Evolutionary conservation across 1,140 invertebrate species (phyloP).

Genomic region (Holcopasites calliopsidis): DNA sequence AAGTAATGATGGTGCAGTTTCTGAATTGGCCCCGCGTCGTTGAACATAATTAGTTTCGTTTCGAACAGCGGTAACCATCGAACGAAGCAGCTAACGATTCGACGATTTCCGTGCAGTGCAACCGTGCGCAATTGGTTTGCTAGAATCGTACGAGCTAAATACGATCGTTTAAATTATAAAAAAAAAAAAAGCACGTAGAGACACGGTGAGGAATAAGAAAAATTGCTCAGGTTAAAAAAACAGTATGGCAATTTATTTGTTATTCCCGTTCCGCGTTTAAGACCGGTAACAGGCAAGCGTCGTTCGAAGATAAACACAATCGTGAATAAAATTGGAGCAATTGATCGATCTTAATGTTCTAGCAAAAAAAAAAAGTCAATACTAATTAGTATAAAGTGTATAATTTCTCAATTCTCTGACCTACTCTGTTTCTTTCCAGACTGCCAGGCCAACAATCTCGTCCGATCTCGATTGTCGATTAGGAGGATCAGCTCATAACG

Average conservation of each 20-base stretch:
- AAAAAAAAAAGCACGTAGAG: no score
- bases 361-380: background rate
- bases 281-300: background rate
- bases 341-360: no score
- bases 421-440: no score
- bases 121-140: background rate
- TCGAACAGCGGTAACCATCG: background rate
- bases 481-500: slow-evolving; percentile 44
- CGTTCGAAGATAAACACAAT: background rate
- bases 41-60: slow-evolving; percentile 7
- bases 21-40: background rate
- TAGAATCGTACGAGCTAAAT: background rate
- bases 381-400: background rate
- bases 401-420: background rate
- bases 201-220: background rate
- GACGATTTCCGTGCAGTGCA: background rate
- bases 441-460: background rate
- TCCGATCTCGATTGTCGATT: background rate
- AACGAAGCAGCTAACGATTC: background rate
- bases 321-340: no score
- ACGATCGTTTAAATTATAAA: background rate
- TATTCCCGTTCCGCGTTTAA: background rate
- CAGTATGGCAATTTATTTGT: slow-evolving; percentile 1
- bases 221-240: background rate
- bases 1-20: background rate